Conservation (phyloP, 2,888 invertebrate genomes). For the Matsumyia berberina region DNA sequence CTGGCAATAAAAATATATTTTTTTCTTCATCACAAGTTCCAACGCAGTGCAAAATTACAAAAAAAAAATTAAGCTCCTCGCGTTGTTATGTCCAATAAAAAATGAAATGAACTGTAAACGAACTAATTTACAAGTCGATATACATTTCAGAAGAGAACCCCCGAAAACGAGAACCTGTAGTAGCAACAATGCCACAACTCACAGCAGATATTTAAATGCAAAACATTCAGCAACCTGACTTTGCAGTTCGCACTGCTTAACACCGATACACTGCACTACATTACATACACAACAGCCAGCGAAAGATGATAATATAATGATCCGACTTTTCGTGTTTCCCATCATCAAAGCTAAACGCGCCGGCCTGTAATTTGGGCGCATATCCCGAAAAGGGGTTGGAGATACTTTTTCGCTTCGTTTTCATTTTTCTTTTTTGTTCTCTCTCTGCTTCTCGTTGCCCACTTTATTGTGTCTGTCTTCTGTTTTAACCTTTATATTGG, state of each 20-base stretch:
- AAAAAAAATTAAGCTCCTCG: conserved; percentile 39
- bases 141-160: conserved; percentile 53
- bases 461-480: conserved; percentile 74
- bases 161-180: conserved; percentile 20
- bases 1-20: conserved; percentile 22
- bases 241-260: conserved; percentile 60
- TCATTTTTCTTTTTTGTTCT: conserved; percentile 4
- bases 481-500: conserved; percentile 70
- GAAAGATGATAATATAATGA: conserved; percentile 77
- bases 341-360: conserved; percentile 84
- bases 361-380: conserved; percentile 84
- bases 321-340: conserved; percentile 83
- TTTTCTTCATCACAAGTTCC: conserved; percentile 24
- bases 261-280: conserved; percentile 23
- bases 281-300: conserved; percentile 60
- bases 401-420: conserved; percentile 43
- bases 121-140: conserved; percentile 72
- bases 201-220: conserved; percentile 66
- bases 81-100: conserved; percentile 64
- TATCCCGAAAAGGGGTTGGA: conserved; percentile 81
- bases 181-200: conserved; percentile 31
- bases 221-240: conserved; percentile 71
- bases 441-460: conserved; percentile 37
- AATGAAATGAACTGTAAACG: conserved; percentile 59
- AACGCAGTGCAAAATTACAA: conserved; percentile 6